Evolutionary conservation across 2,797 vertebrate species (phyloP).

Genomic region (Enoplosus armatus): DNA sequence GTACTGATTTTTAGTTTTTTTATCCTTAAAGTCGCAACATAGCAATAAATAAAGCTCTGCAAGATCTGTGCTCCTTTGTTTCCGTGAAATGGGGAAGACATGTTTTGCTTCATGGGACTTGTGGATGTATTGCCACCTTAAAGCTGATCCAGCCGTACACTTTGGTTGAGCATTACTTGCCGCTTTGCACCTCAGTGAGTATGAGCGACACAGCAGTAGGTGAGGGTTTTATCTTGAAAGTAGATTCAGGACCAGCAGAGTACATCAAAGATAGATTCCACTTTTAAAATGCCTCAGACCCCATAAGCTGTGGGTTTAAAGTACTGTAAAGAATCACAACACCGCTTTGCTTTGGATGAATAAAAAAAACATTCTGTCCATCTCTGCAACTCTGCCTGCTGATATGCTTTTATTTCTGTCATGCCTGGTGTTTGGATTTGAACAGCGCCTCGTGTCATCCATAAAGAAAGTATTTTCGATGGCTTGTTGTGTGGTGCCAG

Average conservation of each 20-base stretch:
- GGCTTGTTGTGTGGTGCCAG: conserved; percentile 71
- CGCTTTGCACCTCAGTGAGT: conserved; percentile 66
- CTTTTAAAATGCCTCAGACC: conserved; percentile 60
- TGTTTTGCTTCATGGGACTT: conserved; percentile 47
- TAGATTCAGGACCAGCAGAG: conserved; percentile 61
- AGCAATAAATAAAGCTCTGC: conserved; percentile 16
- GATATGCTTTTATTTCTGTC: conserved; percentile 76
- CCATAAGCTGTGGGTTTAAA: conserved; percentile 68
- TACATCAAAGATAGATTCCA: conserved; percentile 64
- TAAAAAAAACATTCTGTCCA: conserved; percentile 67
- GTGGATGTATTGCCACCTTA: conserved; percentile 40
- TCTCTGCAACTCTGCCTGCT: conserved; percentile 61
- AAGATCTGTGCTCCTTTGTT: conserved; percentile 39
- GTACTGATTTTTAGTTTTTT: neutral
- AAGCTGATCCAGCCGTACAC: conserved; percentile 40
- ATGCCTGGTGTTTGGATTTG: conserved; percentile 63
- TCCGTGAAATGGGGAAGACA: conserved; percentile 45
- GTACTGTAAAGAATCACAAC: conserved; percentile 67
- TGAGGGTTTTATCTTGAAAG: conserved; percentile 67
- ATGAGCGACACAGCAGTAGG: conserved; percentile 68
- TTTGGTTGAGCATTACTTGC: conserved; percentile 66
- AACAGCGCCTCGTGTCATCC: conserved; percentile 60
- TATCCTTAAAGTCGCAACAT: conserved; percentile 7
- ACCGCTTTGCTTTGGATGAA: conserved; percentile 69
- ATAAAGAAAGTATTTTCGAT: conserved; percentile 54